phyloP scores from a whole-genome alignment of 2,797 vertebrate species.

The Myripristis murdjan region DNA sequence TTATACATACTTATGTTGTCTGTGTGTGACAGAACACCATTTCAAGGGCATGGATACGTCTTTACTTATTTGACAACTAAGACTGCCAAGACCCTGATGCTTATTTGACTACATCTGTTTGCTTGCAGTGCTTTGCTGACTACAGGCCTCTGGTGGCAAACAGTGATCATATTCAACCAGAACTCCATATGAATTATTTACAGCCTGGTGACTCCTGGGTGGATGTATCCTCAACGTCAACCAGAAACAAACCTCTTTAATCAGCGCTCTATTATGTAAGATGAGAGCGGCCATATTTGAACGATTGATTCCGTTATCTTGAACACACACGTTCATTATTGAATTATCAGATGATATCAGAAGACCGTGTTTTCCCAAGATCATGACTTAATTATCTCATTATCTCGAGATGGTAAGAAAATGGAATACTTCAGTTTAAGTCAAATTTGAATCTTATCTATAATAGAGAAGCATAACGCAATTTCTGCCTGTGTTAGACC shows the following conservation, averaged over 20 bases:
- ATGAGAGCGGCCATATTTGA: not conserved
- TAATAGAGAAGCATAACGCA: not conserved
- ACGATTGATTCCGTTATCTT: not conserved
- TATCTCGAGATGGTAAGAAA: not conserved
- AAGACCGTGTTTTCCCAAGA: not conserved
- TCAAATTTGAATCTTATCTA: not conserved
- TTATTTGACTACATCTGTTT: not conserved
- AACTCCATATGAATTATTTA: slow-evolving; percentile 9
- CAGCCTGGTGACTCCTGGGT: not conserved
- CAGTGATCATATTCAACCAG: too few relatives aligned
- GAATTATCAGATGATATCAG: not conserved
- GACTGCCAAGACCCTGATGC: too few relatives aligned
- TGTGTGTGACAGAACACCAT: too few relatives aligned
- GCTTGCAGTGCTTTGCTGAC: not conserved
- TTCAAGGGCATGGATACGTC: too few relatives aligned
- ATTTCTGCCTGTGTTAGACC: slow-evolving; percentile 5
- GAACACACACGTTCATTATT: not conserved
- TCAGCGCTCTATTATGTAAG: not conserved
- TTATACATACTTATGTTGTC: too few relatives aligned
- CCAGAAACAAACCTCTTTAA: slow-evolving; percentile 12
- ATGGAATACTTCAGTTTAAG: not conserved
- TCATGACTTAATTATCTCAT: not conserved
- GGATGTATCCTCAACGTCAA: not conserved
- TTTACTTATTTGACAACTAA: not conserved
- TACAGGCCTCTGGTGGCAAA: not conserved